Evolutionary conservation across 2,888 invertebrate species (phyloP).

Genomic region (Xylocampa areola): DNA sequence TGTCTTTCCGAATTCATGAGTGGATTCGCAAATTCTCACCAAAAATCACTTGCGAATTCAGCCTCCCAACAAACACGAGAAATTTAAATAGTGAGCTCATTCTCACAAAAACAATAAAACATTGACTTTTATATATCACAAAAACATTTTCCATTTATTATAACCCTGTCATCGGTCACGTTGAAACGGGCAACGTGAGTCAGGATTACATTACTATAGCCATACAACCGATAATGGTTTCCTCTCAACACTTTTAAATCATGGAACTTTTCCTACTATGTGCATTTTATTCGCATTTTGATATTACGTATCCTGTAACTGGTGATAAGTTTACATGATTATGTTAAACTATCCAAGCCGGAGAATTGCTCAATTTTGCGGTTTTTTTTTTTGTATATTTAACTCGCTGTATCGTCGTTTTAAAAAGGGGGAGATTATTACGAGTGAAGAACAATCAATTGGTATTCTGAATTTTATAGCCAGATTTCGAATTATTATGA

Average conservation of each 20-base stretch:
- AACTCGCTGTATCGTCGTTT: background rate
- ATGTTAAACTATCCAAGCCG: conserved; percentile 40
- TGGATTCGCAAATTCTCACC: background rate
- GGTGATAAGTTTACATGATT: conserved; percentile 51
- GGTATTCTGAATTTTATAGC: background rate
- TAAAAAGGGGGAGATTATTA: background rate
- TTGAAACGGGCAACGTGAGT: conserved; percentile 64
- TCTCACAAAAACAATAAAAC: conserved; percentile 39
- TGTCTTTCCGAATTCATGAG: no score
- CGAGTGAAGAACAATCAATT: conserved; percentile 2
- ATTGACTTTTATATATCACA: conserved; percentile 44
- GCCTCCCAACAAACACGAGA: background rate
- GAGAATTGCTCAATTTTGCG: conserved; percentile 27
- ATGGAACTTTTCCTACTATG: conserved; percentile 57
- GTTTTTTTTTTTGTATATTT: conserved; percentile 16
- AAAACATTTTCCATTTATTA: conserved; percentile 28
- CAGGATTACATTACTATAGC: conserved; percentile 61
- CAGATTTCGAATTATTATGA: no score
- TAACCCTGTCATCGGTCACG: conserved; percentile 59
- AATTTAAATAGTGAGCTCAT: conserved; percentile 19
- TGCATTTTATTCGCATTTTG: conserved; percentile 59
- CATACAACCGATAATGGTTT: conserved; percentile 65
- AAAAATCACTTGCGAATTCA: background rate
- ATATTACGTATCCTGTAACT: conserved; percentile 58
- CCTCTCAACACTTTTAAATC: conserved; percentile 64